These are phyloP conservation scores for Lagenorhynchus albirostris DNA, from an alignment of 2,113 vertebrate species.

Conservation along the genomic window DNA sequence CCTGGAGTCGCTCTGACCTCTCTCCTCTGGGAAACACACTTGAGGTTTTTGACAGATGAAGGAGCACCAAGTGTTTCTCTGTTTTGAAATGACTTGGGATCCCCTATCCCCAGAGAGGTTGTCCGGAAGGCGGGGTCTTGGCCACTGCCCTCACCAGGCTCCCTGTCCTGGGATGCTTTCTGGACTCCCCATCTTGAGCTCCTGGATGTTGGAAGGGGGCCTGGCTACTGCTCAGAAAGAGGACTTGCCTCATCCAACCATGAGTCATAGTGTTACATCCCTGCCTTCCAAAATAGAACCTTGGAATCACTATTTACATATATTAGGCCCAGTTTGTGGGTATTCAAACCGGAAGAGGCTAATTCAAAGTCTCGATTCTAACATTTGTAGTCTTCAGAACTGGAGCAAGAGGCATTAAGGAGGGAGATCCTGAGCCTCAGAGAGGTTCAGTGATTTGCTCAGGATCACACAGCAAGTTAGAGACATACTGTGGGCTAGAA, in stretches of 20 bases:
- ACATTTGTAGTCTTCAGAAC: neutral
- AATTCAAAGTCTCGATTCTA: neutral
- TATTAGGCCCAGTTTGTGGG: neutral
- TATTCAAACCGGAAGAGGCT: neutral
- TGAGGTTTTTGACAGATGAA: constrained; percentile 54
- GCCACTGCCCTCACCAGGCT: neutral
- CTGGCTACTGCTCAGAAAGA: neutral
- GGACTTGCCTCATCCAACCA: neutral
- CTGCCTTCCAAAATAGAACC: neutral
- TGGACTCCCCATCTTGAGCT: neutral
- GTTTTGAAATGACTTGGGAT: neutral
- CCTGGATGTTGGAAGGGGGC: neutral
- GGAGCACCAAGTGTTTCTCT: neutral
- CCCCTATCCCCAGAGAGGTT: neutral
- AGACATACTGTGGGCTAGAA: neutral
- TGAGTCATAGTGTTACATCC: neutral
- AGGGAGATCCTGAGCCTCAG: neutral
- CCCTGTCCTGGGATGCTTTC: neutral
- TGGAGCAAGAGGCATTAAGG: too few relatives aligned
- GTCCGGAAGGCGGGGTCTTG: neutral
- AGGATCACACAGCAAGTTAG: neutral
- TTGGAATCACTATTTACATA: neutral
- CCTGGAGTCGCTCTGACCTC: neutral
- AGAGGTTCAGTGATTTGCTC: neutral
- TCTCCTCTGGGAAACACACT: neutral